These are phyloP conservation scores for Fistularia tabacaria DNA, from an alignment of 2,797 vertebrate genomes.

Conservation along the genomic window DNA sequence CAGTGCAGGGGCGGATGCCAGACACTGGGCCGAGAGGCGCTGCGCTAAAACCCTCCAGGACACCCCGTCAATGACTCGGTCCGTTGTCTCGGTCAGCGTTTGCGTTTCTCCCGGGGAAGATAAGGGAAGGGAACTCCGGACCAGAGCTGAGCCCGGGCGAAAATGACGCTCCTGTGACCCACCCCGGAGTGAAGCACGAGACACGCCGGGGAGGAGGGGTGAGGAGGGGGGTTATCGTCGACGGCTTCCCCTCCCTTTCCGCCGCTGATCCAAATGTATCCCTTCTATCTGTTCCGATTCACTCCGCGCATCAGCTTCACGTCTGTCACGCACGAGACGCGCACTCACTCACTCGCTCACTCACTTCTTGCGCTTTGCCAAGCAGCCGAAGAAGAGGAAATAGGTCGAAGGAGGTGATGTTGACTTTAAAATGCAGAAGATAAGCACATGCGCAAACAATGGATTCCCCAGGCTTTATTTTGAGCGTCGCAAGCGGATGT, in stretches of 20 bases:
- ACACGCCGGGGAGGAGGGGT: constrained; percentile 11
- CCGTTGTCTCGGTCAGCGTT: constrained; percentile 21
- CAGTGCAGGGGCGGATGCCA: constrained; percentile 15
- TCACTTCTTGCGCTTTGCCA: constrained; percentile 20
- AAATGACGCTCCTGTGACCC: constrained; percentile 26
- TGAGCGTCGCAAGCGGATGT: constrained; percentile 33
- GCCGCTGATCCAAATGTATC: constrained; percentile 28
- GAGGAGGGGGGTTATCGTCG: background rate
- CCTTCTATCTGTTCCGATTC: constrained; percentile 19
- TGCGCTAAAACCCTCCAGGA: constrained; percentile 24
- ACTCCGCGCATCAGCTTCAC: constrained; percentile 31
- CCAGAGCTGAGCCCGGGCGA: constrained; percentile 21
- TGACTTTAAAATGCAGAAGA: constrained; percentile 13
- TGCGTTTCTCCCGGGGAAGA: constrained; percentile 18
- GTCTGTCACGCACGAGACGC: constrained; percentile 16
- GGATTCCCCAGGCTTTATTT: constrained; percentile 24
- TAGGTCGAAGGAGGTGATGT: constrained; percentile 3
- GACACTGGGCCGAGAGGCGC: constrained; percentile 27
- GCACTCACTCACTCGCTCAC: constrained; percentile 27
- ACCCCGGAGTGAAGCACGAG: constrained; percentile 23
- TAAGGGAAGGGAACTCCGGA: constrained; percentile 42
- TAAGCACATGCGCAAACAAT: fast-evolving
- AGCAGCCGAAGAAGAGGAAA: background rate
- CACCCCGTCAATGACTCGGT: constrained; percentile 36
- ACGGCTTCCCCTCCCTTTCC: constrained; percentile 28